A percentile compares a stretch with the other conserved stretches of the same genome.
phyloP scores from a whole-genome alignment of 2,888 invertebrate genomes.

The Acrocyrtus sp. region DNA sequence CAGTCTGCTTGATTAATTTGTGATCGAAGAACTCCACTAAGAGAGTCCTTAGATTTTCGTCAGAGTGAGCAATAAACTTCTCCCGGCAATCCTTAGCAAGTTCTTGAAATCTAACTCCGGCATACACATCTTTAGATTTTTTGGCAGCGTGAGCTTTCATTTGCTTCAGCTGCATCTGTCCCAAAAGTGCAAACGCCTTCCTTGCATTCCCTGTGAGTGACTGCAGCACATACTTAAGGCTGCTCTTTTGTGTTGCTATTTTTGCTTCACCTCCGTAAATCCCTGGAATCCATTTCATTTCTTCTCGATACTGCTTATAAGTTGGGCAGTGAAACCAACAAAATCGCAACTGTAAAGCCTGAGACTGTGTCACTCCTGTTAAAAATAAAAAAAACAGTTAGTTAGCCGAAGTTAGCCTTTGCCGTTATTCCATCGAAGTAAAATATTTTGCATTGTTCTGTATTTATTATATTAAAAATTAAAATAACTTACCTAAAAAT shows the following conservation, averaged over 20 bases:
- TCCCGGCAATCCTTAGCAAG: constrained; percentile 87
- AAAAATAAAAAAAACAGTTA: constrained; percentile 63
- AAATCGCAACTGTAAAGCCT: constrained; percentile 85
- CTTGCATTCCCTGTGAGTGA: constrained; percentile 90
- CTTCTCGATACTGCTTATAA: constrained; percentile 79
- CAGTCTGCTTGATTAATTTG: constrained; percentile 74
- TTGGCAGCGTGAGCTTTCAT: constrained; percentile 79
- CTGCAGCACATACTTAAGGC: constrained; percentile 87
- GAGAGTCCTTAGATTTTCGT: constrained; percentile 89
- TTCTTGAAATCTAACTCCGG: constrained; percentile 89
- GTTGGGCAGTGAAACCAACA: constrained; percentile 93
- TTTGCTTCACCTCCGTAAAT: constrained; percentile 74
- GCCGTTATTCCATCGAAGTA: too few species aligned
- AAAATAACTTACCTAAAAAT: constrained; percentile 77
- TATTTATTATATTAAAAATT: constrained; percentile 18
- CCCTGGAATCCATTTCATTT: constrained; percentile 52
- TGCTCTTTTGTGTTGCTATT: constrained; percentile 86
- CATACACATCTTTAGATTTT: constrained; percentile 66
- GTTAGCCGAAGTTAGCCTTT: too few species aligned
- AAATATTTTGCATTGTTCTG: too few species aligned
- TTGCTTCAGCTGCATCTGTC: constrained; percentile 83
- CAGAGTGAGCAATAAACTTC: constrained; percentile 91
- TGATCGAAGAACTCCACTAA: constrained; percentile 96
- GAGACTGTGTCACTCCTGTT: constrained; percentile 91
- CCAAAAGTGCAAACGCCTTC: constrained; percentile 84